Conservation (phyloP, 2,888 invertebrate genomes). For the Torymus auratus region DNA sequence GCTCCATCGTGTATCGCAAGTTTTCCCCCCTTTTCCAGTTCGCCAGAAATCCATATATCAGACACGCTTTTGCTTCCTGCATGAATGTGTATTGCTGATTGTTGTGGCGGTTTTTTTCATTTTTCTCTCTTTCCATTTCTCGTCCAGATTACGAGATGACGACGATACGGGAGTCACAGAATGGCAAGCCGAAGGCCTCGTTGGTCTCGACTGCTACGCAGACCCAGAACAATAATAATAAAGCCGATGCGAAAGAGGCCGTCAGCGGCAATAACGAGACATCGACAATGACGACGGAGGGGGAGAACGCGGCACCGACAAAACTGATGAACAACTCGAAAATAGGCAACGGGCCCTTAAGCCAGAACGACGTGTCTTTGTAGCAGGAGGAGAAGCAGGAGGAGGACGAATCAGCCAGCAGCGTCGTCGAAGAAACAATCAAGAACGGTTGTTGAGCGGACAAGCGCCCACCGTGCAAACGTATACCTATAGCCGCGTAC, state of each 20-base stretch:
- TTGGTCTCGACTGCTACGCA: conserved; percentile 70
- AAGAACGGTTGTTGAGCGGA: conserved; percentile 28
- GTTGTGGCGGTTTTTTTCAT: too few species aligned
- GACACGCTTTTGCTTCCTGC: too few species aligned
- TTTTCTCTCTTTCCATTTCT: neutral
- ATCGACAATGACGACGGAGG: conserved; percentile 1
- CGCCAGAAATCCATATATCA: too few species aligned
- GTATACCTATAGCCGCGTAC: too few species aligned
- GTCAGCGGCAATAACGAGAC: conserved; percentile 57
- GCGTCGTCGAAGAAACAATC: neutral
- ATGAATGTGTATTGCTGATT: too few species aligned
- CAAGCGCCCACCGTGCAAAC: neutral
- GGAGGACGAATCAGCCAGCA: too few species aligned
- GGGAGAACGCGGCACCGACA: conserved; percentile 24
- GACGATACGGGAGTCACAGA: conserved; percentile 67
- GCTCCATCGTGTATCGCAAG: too few species aligned
- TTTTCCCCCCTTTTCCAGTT: too few species aligned
- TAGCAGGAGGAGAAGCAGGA: conserved; percentile 63
- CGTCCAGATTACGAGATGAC: conserved; percentile 70
- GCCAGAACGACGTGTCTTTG: conserved; percentile 69
- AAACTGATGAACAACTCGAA: conserved; percentile 64
- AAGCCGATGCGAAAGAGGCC: conserved; percentile 62
- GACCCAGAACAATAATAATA: conserved; percentile 67
- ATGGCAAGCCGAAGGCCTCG: conserved; percentile 63
- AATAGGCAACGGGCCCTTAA: conserved; percentile 71